Evolutionary conservation across 2,888 invertebrate species (phyloP).

Genomic region (Pammene fasciana): DNA sequence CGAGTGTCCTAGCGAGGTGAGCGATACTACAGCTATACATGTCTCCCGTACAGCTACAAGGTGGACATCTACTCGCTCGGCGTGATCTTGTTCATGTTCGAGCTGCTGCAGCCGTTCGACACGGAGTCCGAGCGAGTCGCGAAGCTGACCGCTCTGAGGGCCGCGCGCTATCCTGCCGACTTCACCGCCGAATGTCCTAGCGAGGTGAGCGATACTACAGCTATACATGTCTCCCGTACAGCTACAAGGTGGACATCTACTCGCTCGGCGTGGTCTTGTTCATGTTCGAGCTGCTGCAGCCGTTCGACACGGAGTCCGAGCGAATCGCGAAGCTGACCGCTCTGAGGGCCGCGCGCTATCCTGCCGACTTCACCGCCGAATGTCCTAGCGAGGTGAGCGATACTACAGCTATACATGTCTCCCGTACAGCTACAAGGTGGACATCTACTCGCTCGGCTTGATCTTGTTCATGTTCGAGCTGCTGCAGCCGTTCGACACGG

Average conservation of each 20-base stretch:
- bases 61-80: slow-evolving; percentile 98
- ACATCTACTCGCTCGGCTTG: slow-evolving; percentile 96
- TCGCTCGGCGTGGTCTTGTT: slow-evolving; percentile 96
- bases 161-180: slow-evolving; percentile 86
- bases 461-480: slow-evolving; percentile 98
- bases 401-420: slow-evolving; percentile 95
- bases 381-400: slow-evolving; percentile 87
- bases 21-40: slow-evolving; percentile 89
- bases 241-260: slow-evolving; percentile 97
- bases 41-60: slow-evolving; percentile 96
- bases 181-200: slow-evolving; percentile 86
- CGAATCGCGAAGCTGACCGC: slow-evolving; percentile 87
- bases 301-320: slow-evolving; percentile 96
- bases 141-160: slow-evolving; percentile 86
- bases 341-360: slow-evolving; percentile 87
- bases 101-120: slow-evolving; percentile 93
- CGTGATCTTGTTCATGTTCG: slow-evolving; percentile 96
- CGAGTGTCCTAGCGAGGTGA: slow-evolving; percentile 88
- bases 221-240: slow-evolving; percentile 98
- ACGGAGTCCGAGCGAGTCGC: slow-evolving; percentile 95
- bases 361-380: slow-evolving; percentile 85
- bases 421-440: slow-evolving; percentile 96
- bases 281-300: slow-evolving; percentile 95
- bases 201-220: slow-evolving; percentile 85
- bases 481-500: slow-evolving; percentile 93